Evolutionary conservation across 2,888 invertebrate species (phyloP), one percentile per base, ranked within the genome.

Genomic region (Atethmia centrago): DNA sequence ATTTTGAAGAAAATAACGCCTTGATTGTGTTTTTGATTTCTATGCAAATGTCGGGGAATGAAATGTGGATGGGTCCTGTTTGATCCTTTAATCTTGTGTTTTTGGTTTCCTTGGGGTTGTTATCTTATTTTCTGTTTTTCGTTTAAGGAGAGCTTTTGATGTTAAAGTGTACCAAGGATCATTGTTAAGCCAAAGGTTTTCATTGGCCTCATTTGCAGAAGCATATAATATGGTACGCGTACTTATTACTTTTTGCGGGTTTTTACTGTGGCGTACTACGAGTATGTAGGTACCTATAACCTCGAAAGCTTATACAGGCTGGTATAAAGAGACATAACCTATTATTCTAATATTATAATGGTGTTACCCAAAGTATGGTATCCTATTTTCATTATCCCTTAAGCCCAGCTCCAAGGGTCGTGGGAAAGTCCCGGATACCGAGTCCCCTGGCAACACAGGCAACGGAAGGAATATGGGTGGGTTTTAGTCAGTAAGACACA

Each of bases 11-110:
- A 71, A 82, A 79, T 74, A 74, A 61, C 12, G 56, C 40, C 53
- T 71, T 68, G 80, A 79, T 82, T 74, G 55, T 65, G 51, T 74
- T 83, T 80, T 80, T 74, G 58, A 55, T 83, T 59, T 66, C 51
- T 42, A 71, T 83, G 80, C 68, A 74, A 82, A 81, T 81, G 40
- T 74, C 1, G 49, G 42, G 19, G 58, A 12, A 56, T 47, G 21
- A 19, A 78, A 69, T 63, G 58, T 58, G 74, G 49, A 47, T 69
- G 51, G 61, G 31, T 55, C 16, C 16, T 42, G 28, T 66, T 74
- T 79, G 53, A 74, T 65, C 31, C 42, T 67, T 36, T 68, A 55
- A 75, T 66, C 59, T 66, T 21, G 58, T 28, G 21, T 51, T 63
- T 42, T 55, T 14, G 21, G 19, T 51, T 10, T 49, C 3, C 21